Conservation (phyloP, 1,140 invertebrate species). For the Drosophila yakuba region DNA sequence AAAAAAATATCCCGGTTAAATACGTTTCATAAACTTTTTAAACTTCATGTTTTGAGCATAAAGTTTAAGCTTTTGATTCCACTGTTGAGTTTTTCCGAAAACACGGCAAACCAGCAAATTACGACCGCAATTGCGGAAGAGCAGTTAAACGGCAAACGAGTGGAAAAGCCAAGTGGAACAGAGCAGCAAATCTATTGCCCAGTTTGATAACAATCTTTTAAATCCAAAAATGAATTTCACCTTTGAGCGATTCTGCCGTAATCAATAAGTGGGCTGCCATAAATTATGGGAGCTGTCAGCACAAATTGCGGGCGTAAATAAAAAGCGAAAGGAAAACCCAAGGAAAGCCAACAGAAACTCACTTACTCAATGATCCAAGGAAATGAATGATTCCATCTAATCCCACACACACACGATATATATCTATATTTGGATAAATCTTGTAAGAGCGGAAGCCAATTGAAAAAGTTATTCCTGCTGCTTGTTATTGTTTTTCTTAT, state of each 20-base stretch:
- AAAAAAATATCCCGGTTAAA: no score
- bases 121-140: conserved; percentile 46
- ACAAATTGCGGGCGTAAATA: conserved; percentile 59
- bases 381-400: conserved; percentile 65
- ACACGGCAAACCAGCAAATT: conserved; percentile 40
- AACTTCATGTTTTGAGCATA: neutral
- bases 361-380: conserved; percentile 57
- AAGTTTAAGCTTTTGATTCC: neutral
- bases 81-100: conserved; percentile 31
- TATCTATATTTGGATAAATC: conserved; percentile 27
- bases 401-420: conserved; percentile 16
- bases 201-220: conserved; percentile 57
- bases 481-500: conserved; percentile 50
- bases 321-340: conserved; percentile 16
- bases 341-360: conserved; percentile 21
- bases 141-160: conserved; percentile 19
- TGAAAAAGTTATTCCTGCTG: conserved; percentile 71
- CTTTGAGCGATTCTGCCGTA: conserved; percentile 35
- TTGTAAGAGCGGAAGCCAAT: conserved; percentile 60
- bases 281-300: conserved; percentile 76
- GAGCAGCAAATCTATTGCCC: conserved; percentile 12
- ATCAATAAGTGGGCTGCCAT: conserved; percentile 75
- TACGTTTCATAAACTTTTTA: no score
- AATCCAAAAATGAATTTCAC: conserved; percentile 28
- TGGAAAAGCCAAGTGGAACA: conserved; percentile 10